Conservation (phyloP, 2,113 vertebrate species). For the Oncorhynchus keta region DNA sequence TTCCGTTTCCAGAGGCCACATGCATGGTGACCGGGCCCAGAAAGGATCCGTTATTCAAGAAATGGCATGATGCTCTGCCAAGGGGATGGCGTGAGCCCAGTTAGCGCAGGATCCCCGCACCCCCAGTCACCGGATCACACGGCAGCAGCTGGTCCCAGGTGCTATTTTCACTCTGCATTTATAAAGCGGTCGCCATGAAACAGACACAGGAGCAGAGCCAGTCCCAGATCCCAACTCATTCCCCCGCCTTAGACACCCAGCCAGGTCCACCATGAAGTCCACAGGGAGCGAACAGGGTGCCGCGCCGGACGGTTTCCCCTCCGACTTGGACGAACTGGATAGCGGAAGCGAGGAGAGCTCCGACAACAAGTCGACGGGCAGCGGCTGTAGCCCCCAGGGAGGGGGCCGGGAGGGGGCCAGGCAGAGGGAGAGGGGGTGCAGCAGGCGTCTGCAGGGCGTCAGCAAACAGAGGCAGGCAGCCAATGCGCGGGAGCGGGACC, state of each 20-base stretch:
- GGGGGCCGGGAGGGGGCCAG: conserved; percentile 3
- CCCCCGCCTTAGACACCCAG: too few species aligned
- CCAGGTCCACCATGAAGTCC: conserved; percentile 72
- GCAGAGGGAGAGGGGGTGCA: background rate
- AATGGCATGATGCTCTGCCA: conserved; percentile 70
- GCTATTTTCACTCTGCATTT: conserved; percentile 76
- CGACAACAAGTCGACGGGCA: conserved; percentile 64
- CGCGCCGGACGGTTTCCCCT: conserved; percentile 61
- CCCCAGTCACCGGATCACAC: conserved; percentile 75
- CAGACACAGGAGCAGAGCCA: conserved; percentile 38
- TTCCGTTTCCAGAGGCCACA: conserved; percentile 62
- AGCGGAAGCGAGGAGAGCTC: conserved; percentile 73
- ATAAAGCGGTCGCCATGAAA: conserved; percentile 54
- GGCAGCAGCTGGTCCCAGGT: conserved; percentile 72
- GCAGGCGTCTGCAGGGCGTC: conserved; percentile 2
- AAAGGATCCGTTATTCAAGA: conserved; percentile 79
- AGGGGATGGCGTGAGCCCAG: conserved; percentile 61
- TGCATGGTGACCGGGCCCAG: conserved; percentile 62
- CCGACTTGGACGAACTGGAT: conserved; percentile 73
- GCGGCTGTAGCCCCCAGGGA: conserved; percentile 53
- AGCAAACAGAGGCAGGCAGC: conserved; percentile 83
- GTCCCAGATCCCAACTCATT: too few species aligned
- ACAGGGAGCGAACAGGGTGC: conserved; percentile 50
- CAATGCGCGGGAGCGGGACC: conserved; percentile 86
- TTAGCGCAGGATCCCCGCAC: conserved; percentile 56